phyloP scores from a whole-genome alignment of 2,888 invertebrate species.

The Platycnemis pennipes region DNA sequence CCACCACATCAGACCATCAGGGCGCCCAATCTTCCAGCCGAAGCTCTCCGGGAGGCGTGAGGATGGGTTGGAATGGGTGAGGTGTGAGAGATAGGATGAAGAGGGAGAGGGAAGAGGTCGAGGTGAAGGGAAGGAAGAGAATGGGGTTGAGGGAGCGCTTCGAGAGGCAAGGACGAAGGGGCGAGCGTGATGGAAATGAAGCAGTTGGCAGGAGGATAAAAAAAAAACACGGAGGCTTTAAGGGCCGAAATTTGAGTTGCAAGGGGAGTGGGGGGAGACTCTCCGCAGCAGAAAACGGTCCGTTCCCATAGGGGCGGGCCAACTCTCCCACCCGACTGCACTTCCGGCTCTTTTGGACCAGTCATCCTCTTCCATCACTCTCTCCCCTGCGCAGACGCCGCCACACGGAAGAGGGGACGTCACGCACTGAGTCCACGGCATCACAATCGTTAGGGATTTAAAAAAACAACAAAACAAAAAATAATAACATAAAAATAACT shows the following conservation, averaged over 20 bases:
- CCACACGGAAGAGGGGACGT: not conserved
- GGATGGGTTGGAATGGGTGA: too few species aligned
- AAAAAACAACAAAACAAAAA: too few species aligned
- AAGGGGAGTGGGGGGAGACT: too few species aligned
- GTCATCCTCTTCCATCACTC: not conserved
- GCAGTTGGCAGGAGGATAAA: not conserved
- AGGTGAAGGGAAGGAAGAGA: not conserved
- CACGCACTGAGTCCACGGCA: not conserved
- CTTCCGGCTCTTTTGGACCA: constrained; percentile 12
- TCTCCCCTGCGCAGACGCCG: not conserved
- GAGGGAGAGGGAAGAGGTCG: not conserved
- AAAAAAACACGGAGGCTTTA: too few species aligned
- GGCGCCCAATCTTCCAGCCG: not conserved
- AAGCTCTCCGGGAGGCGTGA: not conserved
- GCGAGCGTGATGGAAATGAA: not conserved
- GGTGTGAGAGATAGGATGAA: not conserved
- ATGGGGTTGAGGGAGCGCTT: not conserved
- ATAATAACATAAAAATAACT: too few species aligned
- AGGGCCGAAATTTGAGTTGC: not conserved
- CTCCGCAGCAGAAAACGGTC: not conserved
- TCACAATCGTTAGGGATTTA: too few species aligned
- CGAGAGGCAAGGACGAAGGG: not conserved
- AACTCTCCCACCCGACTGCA: not conserved
- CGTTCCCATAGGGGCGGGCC: not conserved
- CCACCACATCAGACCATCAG: not conserved